Evolutionary conservation across 2,888 invertebrate species (phyloP), one percentile per base, ranked within the genome.

Genomic region (Ryuthela nishihirai): DNA sequence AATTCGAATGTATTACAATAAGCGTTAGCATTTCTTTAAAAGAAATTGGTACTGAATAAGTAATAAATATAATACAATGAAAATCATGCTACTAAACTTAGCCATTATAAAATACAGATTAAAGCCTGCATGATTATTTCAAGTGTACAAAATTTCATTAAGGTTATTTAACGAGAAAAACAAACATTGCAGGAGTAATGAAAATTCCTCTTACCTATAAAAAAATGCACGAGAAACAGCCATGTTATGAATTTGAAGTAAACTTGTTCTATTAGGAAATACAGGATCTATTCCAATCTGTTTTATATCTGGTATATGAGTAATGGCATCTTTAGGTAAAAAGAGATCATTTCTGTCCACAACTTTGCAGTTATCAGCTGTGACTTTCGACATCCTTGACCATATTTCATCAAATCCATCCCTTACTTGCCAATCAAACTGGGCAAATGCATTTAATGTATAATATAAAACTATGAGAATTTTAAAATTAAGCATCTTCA

Each of bases 221-320:
- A 90, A 97, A 75, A 94, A 97, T 1, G 94, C 92, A 67, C 97
- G 79, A 73, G 87, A 93, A 72, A 95, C 78, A n/a, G 95, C 97
- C 85, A 95, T 86, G 74, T 97, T 97, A 74, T 97, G 95, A 55
- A 95, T 77, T 77, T 97, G 94, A 53, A 95, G 77, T 68, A 98
- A 76, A 21, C 88, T 88, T 0, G 97, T 95, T 69, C 97, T 82
- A 77, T 98, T 98, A 0, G 92, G 92, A 70, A 91, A 92, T 45
- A 95, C 83, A 9, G 94, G 89, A 78, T 95, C 93, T 49, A 93
- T 88, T 70, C 93, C 91, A 62, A 94, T 84, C 71, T 94, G 90
- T 74, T 93, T 92, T 60, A 93, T 89, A 70, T 93, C 90, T 0
- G 94, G 94, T 64, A 87, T 80, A 72, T 95, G 95, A 0, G 95